Evolutionary conservation across 2,113 vertebrate species (phyloP), one percentile per base, ranked within the genome.

Genomic region (Cyprinodon variegatus): DNA sequence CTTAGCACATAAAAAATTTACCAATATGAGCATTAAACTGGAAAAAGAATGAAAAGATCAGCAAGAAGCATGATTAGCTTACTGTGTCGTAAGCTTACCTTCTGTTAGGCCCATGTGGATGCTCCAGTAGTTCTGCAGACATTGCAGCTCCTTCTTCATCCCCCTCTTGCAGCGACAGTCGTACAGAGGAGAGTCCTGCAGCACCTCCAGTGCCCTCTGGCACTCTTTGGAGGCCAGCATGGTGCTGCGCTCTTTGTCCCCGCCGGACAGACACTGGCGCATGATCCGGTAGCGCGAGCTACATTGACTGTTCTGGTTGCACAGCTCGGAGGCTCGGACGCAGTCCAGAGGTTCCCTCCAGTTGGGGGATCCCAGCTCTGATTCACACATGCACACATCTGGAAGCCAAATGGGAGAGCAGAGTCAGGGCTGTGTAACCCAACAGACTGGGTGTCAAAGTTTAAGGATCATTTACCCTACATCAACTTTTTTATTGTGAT

Each of bases 61-160:
- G 66, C 45, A 64, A 22, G 38, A 59, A 17, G 67, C 29, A 50
- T 77, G 11, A 64, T 76, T 69, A 69, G 22, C n/a, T 57, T n/a
- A 36, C 38, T 59, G 36, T 22, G 43, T 60, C 29, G 22, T 13
- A 50, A n/a, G 53, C 94, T 65, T 92, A 98, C 97, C 97, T 84
- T 97, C 96, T 0, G 94, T 94, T 80, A 97, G 93, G 77, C 97
- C 97, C 82, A 96, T 94, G 90, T 98, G 97, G 66, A 98, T 97
- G 86, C 96, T 97, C 97, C 97, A 99, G 93, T 98, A 99, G 91
- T 96, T 96, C 95, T 98, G 96, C 71, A 99, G 93, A 85, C 97
- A 99, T 93, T 96, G 95, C 60, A 98, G 95, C 92, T 99, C 97
- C 81, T 94, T 98, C 92, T 95, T 98, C 97, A 99, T 99, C 83